phyloP scores from a whole-genome alignment of 2,888 invertebrate genomes.

The Leptogaster cylindrica region DNA sequence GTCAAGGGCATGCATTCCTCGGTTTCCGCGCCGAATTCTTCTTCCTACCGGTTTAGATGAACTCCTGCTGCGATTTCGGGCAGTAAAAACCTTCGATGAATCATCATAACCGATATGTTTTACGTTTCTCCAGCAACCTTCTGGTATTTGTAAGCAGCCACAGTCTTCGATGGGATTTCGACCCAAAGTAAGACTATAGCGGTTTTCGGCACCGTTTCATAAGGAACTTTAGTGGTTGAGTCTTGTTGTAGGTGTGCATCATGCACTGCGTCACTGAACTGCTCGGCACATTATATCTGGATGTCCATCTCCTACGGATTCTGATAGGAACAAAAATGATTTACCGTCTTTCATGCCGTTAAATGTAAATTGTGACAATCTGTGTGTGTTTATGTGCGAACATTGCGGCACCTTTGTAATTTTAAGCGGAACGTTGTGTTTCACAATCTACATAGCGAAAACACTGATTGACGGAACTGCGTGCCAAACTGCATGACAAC shows the following conservation, averaged over 20 bases:
- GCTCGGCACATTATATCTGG: constrained; percentile 99
- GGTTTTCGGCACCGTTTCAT: constrained; percentile 98
- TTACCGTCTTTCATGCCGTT: constrained; percentile 87
- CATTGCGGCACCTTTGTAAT: constrained; percentile 60
- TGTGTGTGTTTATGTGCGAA: constrained; percentile 69
- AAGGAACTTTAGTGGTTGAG: constrained; percentile 96
- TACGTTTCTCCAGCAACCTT: constrained; percentile 94
- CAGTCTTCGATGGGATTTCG: constrained; percentile 98
- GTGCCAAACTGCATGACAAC: constrained; percentile 17
- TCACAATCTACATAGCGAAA: constrained; percentile 30
- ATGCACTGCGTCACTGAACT: constrained; percentile 94
- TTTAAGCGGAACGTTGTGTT: no score
- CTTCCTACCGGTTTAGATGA: constrained; percentile 91
- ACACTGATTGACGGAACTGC: constrained; percentile 30
- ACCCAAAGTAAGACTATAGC: constrained; percentile 98
- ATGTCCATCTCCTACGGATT: constrained; percentile 98
- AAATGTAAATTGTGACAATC: constrained; percentile 72
- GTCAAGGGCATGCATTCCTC: constrained; percentile 97
- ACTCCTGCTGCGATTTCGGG: constrained; percentile 97
- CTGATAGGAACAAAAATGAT: constrained; percentile 94
- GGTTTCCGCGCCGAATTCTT: constrained; percentile 97
- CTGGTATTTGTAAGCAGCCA: constrained; percentile 98
- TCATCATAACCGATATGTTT: constrained; percentile 99
- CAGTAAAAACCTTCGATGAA: constrained; percentile 90
- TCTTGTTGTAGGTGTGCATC: constrained; percentile 94